Evolutionary conservation across 2,797 vertebrate species (phyloP).

Genomic region (Liparis tanakae): DNA sequence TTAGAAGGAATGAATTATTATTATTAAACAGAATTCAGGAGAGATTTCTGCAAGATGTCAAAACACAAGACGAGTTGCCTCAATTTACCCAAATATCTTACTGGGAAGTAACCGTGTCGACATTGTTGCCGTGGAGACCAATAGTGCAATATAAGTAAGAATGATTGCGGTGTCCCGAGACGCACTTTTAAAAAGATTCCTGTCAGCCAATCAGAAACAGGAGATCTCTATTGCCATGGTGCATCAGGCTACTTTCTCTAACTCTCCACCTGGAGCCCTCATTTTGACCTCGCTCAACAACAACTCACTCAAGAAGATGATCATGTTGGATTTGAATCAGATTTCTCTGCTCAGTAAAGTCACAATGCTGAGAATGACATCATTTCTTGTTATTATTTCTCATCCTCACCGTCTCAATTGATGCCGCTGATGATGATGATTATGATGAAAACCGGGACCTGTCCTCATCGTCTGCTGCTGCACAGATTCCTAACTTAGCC

Average conservation of each 20-base stretch:
- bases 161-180: not conserved
- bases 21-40: not conserved
- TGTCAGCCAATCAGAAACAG: constrained; percentile 8
- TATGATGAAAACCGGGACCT: constrained; percentile 29
- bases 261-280: not conserved
- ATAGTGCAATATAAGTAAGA: not conserved
- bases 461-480: constrained; percentile 8
- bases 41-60: no score
- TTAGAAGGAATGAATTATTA: no score
- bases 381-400: constrained; percentile 16
- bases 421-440: not conserved
- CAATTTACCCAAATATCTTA: not conserved
- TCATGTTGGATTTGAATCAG: not conserved
- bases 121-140: not conserved
- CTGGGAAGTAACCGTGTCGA: not conserved
- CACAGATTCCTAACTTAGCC: constrained; percentile 29
- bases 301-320: not conserved
- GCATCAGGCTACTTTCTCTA: not conserved
- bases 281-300: not conserved
- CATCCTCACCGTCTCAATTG: not conserved
- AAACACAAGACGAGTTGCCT: not conserved
- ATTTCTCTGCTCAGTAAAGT: not conserved
- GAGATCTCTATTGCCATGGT: constrained; percentile 12
- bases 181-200: not conserved
- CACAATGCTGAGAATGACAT: constrained; percentile 16